These are phyloP conservation scores for Drosophila ogumai DNA, from an alignment of 1,140 invertebrate genomes.

Conservation along the genomic window DNA sequence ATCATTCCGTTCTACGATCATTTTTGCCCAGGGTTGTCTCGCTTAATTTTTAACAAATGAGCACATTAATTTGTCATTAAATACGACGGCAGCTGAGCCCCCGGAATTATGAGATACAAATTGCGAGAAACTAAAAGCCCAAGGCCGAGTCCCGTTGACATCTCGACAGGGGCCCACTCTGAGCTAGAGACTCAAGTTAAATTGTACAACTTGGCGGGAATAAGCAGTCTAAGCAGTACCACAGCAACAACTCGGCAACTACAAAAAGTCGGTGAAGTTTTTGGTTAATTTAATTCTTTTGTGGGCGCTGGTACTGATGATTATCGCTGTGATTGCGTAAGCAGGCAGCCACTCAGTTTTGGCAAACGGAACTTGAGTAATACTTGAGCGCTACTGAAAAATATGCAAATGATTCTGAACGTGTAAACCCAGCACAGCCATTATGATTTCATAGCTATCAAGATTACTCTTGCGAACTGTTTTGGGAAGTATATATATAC, in stretches of 20 bases:
- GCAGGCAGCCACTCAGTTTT: constrained; percentile 22
- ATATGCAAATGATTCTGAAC: constrained; percentile 34
- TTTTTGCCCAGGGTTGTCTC: constrained; percentile 28
- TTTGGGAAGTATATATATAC: not conserved
- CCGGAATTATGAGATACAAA: constrained; percentile 69
- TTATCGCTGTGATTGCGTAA: constrained; percentile 64
- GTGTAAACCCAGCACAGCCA: constrained; percentile 1
- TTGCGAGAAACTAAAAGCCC: constrained; percentile 60
- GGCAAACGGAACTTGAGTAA: constrained; percentile 13
- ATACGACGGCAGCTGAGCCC: constrained; percentile 21
- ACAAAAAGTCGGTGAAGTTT: not conserved
- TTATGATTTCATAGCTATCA: constrained; percentile 11
- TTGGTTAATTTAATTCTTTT: constrained; percentile 42
- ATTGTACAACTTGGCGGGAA: constrained; percentile 33
- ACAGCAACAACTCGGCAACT: not conserved
- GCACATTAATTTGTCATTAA: constrained; percentile 55
- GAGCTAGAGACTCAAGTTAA: constrained; percentile 2
- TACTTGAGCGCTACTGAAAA: constrained; percentile 15
- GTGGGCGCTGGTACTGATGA: constrained; percentile 25
- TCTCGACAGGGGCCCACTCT: constrained; percentile 21
- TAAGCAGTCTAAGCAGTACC: not conserved
- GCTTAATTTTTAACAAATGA: constrained; percentile 69
- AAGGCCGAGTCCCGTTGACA: constrained; percentile 62
- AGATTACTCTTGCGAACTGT: constrained; percentile 1
- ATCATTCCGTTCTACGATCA: constrained; percentile 9